Percentiles rank a stretch among this genome's conserved stretches.
phyloP scores from a whole-genome alignment of 53 echinoderm and acorn worm genomes.

The Crossaster papposus region DNA sequence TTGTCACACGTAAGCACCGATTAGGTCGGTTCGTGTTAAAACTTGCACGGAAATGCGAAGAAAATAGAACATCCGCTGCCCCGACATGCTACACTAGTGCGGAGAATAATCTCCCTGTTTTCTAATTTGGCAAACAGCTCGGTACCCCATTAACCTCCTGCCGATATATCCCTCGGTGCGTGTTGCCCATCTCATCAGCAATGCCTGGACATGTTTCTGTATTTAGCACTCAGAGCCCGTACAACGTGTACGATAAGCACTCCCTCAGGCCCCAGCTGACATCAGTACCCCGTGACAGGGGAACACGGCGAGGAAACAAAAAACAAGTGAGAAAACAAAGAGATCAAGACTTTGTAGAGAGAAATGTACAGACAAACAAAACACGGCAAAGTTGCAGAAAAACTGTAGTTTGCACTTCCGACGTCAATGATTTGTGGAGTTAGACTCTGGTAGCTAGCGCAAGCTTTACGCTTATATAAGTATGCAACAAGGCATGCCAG shows the following conservation, averaged over 20 bases:
- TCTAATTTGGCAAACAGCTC: conserved; percentile 43
- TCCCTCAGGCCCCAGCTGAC: conserved; percentile 32
- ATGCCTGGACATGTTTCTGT: conserved; percentile 35
- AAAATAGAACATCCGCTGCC: conserved; percentile 19
- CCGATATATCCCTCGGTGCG: conserved; percentile 16
- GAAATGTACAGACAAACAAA: neutral
- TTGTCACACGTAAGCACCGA: neutral
- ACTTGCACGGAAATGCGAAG: neutral
- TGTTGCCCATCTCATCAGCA: conserved; percentile 33
- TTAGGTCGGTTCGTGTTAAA: neutral
- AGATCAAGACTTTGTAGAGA: neutral
- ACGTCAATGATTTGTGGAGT: neutral
- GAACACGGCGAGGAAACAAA: neutral
- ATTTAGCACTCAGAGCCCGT: conserved; percentile 49
- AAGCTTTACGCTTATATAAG: too few species aligned
- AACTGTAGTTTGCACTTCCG: neutral
- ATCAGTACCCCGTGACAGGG: conserved; percentile 36
- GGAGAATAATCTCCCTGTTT: neutral
- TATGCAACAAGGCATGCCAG: too few species aligned
- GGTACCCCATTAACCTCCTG: conserved; percentile 37
- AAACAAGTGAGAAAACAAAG: neutral
- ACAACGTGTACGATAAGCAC: conserved; percentile 27
- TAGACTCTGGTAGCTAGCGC: too few species aligned
- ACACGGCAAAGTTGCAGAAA: neutral
- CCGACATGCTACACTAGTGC: neutral